Base-by-base conservation (phyloP, 2,113 vertebrate species). In the Calyptommatus sinebrachiatus region DNA sequence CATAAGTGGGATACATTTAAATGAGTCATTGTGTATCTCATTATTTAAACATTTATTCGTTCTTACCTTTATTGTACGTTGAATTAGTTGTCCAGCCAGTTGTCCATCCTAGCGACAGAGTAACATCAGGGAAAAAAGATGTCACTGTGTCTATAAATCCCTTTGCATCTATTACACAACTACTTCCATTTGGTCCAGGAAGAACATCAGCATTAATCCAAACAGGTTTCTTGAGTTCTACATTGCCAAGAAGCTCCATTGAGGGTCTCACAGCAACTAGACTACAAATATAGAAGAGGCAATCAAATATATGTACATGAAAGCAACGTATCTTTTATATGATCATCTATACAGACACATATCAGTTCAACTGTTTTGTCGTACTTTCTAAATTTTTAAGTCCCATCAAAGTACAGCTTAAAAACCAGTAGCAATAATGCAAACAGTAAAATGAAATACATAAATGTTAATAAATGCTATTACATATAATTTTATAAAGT, bases 171-270 rank as follows among this genome's bases (percentile, higher is more conserved):
- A 97, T 84, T 2, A 92, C 92, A 11, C 35, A 72, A 8, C 69
- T 87, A 62, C 3, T 87, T 50, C 95, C 96, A 3, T 94, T 95
- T 7, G 98, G 97, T 50, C 98, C 98, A 0, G 90, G 86, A 9
- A 98, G 94, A 79, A 99, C 83, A 29, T 99, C 98, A 1, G 98
- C 97, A 11, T 99, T 99, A 80, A 99, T 88, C 98, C 97, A 98
- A 65, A 98, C 84, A 0, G 97, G 97, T 24, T 82, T 83, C 6
- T 28, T 82, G 22, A 92, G 69, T 87, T 94, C 88, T 70, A 94
- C 71, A 0, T 80, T 45, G 31, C 94, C 85, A 82, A 98, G 90
- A 74, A 97, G 90, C 61, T 62, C 74, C 94, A 98, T 81, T 48
- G 97, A 97, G 0, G 95, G 94, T 68, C 83, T 81, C 29, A 97